Base-by-base conservation (phyloP, 2,797 vertebrate genomes). In the Phataginus tetradactyla region DNA sequence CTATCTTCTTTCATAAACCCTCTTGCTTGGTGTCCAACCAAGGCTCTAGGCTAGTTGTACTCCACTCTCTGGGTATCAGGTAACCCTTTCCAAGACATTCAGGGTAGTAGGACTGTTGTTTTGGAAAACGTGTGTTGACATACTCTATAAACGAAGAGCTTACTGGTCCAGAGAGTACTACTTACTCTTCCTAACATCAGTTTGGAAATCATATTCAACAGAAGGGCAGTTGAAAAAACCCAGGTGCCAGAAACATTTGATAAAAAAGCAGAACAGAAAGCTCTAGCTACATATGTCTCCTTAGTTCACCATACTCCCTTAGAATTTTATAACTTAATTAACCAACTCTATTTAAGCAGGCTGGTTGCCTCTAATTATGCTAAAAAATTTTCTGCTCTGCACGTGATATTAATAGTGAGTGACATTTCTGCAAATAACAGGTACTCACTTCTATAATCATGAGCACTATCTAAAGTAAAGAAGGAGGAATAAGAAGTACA, bases 1-100 rank as follows among this genome's bases (percentile, higher is more conserved):
- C 98, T 99, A 99, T 99, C 99, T 99, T 97, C 98, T 99, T 99
- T 99, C 98, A 99, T 98, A 99, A 98, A 99, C 98, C 97, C 97
- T 98, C 97, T 98, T 97, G 95, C 95, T 78, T 92, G 74, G 87
- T 96, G 97, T 98, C 96, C 92, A 95, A 98, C 95, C 94, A 86
- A 94, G 95, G 86, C 97, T 98, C 96, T 77, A 94, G 84, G 39
- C 0, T 88, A 96, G 95, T 68, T 98, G 94, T 66, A 97, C 94
- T 94, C 84, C 4, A 66, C 15, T 72, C 45, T 87, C 90, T 97
- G 96, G 92, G 95, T 97, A 97, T 98, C 97, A 96, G 79, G 94
- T 90, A 94, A 92, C 98, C 97, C 98, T 98, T 98, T 98, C 98
- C 81, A 97, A 95, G 90, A 96, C 84, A 97, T 57, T 95, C 97